Conservation (phyloP, 2,888 invertebrate species). For the Herminia tarsipennalis region DNA sequence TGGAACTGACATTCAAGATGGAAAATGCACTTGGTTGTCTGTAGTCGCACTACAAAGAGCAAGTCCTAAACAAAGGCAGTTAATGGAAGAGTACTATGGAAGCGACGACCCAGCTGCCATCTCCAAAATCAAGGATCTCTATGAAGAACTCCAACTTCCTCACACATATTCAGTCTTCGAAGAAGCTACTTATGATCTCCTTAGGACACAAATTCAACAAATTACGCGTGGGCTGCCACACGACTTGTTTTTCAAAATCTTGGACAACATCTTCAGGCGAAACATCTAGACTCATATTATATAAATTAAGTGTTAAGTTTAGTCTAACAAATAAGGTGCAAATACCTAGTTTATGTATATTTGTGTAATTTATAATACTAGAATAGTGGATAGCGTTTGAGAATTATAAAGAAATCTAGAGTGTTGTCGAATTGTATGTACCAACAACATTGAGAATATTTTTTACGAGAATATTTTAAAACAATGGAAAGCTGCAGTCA, state of each 20-base stretch:
- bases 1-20: constrained; percentile 97
- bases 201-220: constrained; percentile 93
- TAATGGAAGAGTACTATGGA: constrained; percentile 93
- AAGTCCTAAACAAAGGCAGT: constrained; percentile 88
- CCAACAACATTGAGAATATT: constrained; percentile 15
- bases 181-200: constrained; percentile 92
- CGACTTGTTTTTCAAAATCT: constrained; percentile 92
- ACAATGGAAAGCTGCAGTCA: constrained; percentile 1
- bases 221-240: constrained; percentile 93
- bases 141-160: constrained; percentile 91
- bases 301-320: constrained; percentile 11
- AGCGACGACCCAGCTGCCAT: constrained; percentile 87
- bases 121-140: constrained; percentile 89
- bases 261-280: constrained; percentile 92
- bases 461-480: constrained; percentile 14
- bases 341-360: constrained; percentile 35
- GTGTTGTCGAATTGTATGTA: constrained; percentile 23
- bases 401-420: constrained; percentile 20
- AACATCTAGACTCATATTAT: constrained; percentile 76
- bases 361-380: constrained; percentile 19
- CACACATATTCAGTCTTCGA: constrained; percentile 92
- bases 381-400: constrained; percentile 18
- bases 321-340: constrained; percentile 30
- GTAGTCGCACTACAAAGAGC: constrained; percentile 95
- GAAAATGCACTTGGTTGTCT: constrained; percentile 98